phyloP scores from a whole-genome alignment of 2,113 vertebrate genomes.

The Chloroceryle aenea region DNA sequence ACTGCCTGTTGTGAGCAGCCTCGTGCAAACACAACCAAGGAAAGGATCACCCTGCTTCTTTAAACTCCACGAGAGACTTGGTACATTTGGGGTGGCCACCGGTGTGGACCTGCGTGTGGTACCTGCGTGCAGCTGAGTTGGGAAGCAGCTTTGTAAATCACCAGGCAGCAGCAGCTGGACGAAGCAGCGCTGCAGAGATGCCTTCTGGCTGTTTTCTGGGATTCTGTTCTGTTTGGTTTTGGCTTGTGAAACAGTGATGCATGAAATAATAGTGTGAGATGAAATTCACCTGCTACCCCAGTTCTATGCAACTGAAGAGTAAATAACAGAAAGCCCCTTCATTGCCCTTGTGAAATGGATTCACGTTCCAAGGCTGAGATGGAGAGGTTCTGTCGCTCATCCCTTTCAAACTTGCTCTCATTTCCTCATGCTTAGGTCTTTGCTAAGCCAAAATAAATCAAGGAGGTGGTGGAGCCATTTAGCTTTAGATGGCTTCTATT shows the following conservation, averaged over 20 bases:
- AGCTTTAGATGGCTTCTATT: not conserved
- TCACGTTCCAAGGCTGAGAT: not conserved
- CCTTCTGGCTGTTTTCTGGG: not conserved
- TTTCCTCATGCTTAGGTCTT: not conserved
- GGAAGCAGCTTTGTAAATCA: not conserved
- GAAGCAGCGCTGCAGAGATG: not conserved
- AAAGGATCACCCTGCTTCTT: not conserved
- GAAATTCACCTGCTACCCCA: not conserved
- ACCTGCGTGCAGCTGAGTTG: rapidly evolving
- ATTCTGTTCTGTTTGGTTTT: not conserved
- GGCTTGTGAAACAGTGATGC: not conserved
- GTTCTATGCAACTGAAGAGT: rapidly evolving
- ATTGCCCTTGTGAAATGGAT: not conserved
- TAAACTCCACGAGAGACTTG: rapidly evolving
- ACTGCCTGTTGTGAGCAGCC: not conserved
- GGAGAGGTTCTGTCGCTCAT: not conserved
- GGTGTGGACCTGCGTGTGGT: not conserved
- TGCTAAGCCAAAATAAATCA: not conserved
- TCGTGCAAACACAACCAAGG: too few species aligned
- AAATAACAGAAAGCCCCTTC: not conserved
- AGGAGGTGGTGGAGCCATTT: not conserved
- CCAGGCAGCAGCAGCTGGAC: not conserved
- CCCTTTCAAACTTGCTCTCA: not conserved
- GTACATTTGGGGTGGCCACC: not conserved
- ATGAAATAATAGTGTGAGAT: not conserved